Evolutionary conservation across 1,140 invertebrate species (phyloP).

Genomic region (Druon quercuslanigerum): DNA sequence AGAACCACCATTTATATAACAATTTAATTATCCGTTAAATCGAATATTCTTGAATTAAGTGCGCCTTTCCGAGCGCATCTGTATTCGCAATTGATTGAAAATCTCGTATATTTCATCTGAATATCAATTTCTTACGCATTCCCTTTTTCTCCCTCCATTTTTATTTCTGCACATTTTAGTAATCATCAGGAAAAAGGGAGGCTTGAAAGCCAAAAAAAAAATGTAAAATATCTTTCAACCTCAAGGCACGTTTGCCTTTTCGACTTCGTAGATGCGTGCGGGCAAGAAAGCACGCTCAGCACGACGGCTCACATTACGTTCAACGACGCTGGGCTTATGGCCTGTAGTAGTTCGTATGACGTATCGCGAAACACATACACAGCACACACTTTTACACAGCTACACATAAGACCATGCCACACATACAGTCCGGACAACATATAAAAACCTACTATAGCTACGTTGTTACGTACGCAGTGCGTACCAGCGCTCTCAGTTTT

Average conservation of each 20-base stretch:
- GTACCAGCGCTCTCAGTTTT: conserved; percentile 55
- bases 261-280: neutral
- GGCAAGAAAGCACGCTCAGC: conserved; percentile 41
- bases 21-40: too few species aligned
- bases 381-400: conserved; percentile 43
- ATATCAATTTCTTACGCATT: too few species aligned
- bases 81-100: too few species aligned
- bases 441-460: too few species aligned
- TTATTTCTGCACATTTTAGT: too few species aligned
- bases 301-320: conserved; percentile 48
- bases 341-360: conserved; percentile 52
- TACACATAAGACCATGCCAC: conserved; percentile 28
- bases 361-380: conserved; percentile 57
- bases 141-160: too few species aligned
- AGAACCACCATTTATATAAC: too few species aligned
- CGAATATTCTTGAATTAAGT: too few species aligned
- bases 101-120: too few species aligned
- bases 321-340: conserved; percentile 47
- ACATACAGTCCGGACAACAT: neutral
- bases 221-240: neutral
- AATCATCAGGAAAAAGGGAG: too few species aligned
- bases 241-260: conserved; percentile 7
- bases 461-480: conserved; percentile 37
- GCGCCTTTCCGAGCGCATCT: too few species aligned
- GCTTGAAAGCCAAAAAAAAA: neutral